Evolutionary conservation across 1,140 invertebrate species (phyloP).

Genomic region (Eueides isabella): DNA sequence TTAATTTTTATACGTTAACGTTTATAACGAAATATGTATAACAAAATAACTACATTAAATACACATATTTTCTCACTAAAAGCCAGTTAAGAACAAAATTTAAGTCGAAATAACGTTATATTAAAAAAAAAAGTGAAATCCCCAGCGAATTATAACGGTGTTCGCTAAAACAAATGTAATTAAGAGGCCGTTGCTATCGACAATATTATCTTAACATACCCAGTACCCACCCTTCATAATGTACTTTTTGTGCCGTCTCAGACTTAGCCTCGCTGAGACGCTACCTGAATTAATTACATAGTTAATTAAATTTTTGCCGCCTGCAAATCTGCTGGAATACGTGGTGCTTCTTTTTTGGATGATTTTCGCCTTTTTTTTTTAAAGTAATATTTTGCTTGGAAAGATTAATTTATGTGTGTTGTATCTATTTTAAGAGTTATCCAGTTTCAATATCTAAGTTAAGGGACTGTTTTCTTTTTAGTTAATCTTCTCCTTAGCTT

Average conservation of each 20-base stretch:
- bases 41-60: no score
- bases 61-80: neutral
- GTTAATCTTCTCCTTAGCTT: no score
- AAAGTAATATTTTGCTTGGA: neutral
- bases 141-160: neutral
- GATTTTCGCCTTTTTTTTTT: neutral
- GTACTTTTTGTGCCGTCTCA: conserved; percentile 9
- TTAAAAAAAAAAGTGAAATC: conserved; percentile 3
- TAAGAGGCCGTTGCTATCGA: conserved; percentile 11
- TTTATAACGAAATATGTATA: no score
- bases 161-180: conserved; percentile 6
- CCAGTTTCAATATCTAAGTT: no score
- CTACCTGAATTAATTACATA: conserved; percentile 12
- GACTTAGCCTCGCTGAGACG: conserved; percentile 8
- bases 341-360: neutral
- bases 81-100: neutral
- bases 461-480: no score
- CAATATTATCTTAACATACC: conserved; percentile 1
- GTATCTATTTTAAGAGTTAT: no score
- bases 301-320: conserved; percentile 8
- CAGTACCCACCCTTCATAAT: neutral
- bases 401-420: neutral
- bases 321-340: conserved; percentile 4
- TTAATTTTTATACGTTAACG: no score
- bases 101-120: neutral